phyloP scores from a whole-genome alignment of 2,888 invertebrate species.

The Eutolmus rufibarbis region DNA sequence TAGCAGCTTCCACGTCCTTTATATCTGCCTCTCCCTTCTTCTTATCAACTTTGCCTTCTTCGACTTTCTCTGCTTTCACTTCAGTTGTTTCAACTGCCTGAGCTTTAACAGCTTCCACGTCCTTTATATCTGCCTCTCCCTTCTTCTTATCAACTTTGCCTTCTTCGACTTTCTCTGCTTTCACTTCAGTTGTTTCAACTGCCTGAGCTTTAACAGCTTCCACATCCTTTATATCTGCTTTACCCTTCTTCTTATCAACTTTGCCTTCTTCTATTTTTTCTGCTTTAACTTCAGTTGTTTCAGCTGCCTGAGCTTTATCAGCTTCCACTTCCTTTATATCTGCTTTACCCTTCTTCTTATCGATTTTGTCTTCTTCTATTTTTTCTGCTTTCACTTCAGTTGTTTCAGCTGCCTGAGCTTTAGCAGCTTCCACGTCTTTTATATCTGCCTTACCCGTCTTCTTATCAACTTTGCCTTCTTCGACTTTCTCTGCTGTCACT shows the following conservation, averaged over 20 bases:
- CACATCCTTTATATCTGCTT: background rate
- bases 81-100: background rate
- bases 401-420: conserved; percentile 1
- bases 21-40: background rate
- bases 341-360: background rate
- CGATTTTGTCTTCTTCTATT: conserved; percentile 47
- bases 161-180: conserved; percentile 44
- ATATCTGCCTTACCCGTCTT: conserved; percentile 45
- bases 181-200: background rate
- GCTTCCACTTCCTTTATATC: background rate
- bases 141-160: background rate
- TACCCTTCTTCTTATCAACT: background rate
- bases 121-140: background rate
- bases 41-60: conserved; percentile 31
- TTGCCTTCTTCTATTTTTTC: background rate
- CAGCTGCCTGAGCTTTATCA: background rate
- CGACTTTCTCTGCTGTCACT: conserved; percentile 31
- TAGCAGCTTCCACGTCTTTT: conserved; percentile 47
- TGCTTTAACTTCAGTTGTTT: conserved; percentile 28
- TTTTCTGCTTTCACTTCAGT: conserved; percentile 13
- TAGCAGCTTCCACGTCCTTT: background rate
- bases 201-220: background rate
- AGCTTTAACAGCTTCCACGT: background rate
- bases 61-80: conserved; percentile 36
- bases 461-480: conserved; percentile 2